Base-by-base conservation (phyloP, 1,140 invertebrate species). In the Pogonomyrmex californicus region DNA sequence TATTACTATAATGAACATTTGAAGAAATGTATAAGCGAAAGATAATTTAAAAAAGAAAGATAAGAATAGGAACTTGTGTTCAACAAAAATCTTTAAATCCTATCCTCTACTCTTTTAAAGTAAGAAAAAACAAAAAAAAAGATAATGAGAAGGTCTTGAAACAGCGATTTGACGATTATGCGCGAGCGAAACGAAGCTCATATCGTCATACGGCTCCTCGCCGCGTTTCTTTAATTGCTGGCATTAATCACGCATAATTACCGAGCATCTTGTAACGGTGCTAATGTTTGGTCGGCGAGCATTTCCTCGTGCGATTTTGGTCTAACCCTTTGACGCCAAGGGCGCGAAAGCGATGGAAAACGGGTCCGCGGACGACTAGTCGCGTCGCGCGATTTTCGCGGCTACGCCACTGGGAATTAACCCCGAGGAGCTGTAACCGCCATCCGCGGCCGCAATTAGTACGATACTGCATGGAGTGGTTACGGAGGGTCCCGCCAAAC, bases 401-500 rank as follows among this genome's bases (percentile, higher is more conserved):
- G 88, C 90, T 89, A 92, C 94, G 93, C 94, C 92, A 92, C 86
- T 93, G 94, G 75, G 91, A 89, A 94, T 94, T 94, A 93, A 94
- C 93, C 93, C 92, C 90, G 90, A 90, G 88, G 87, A 94, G 93
- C 92, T 92, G 94, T 95, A 94, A 95, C 93, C 88, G 91, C 91
- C 94, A 95, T 94, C 94, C 94, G 94, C 88, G 94, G 90, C 93
- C 93, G 94, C 93, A 95, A 95, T 95, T 95, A 94, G 94, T 94
- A 92, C 93, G 93, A 93, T 92, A 94, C 93, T 93, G 93, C 93
- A 94, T 94, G 92, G 91, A 94, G 93, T 93, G 92, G 88, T 92
- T 93, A 92, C 89, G 87, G 87, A 92, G 87, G 92, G 87, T 70
- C 90, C 63, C 87, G 68, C 66, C 83, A 54, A 88, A 76, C 86